Base-by-base conservation (phyloP, 2,888 invertebrate species). In the Nymphalis polychloros region DNA sequence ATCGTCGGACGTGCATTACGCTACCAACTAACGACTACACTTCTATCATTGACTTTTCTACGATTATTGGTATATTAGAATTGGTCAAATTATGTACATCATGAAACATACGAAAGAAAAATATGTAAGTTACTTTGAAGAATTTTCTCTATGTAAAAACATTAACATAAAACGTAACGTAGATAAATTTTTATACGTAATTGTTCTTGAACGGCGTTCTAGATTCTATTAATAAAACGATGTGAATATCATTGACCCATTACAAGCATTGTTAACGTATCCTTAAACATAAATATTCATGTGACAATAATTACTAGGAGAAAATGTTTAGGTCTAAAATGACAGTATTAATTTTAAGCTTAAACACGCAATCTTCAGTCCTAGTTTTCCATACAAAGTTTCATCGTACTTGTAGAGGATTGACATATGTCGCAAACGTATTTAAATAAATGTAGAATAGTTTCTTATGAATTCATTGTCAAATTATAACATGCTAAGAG, bases 1-100 rank as follows among this genome's bases (percentile, higher is more conserved):
- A 87, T 84, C 83, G 80, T 73, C 64, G 71, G 61, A 71, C 77
- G 80, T 80, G 81, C 81, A 78, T 78, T 81, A 81, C 82, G 82
- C 75, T 72, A 70, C 61, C 69, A 68, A 68, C 61, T 68, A 59
- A 49, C 50, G 68, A 72, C 70, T 67, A 61, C 52, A 70, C 48
- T 62, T 60, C 20, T 62, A 61, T 52, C 64, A 62, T 62, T 35
- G 41, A 46, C 53, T 60, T 48, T 62, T 27, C 27, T 63, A 63
- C 53, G 59, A 63, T 59, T 59, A 50, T 62, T 19, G 59, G 50
- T 53, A 63, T 68, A 72, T 68, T 70, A 67, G 55, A 60, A 69
- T 68, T 70, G 63, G n/a, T 20, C 52, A 57, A 59, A 41, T 6
- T 46, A 55, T 31, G 27, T 31, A 0, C 59, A 67, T 52, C 57